Evolutionary conservation across 2,113 vertebrate genomes (phyloP).

Genomic region (Chascanopsetta lugubris): DNA sequence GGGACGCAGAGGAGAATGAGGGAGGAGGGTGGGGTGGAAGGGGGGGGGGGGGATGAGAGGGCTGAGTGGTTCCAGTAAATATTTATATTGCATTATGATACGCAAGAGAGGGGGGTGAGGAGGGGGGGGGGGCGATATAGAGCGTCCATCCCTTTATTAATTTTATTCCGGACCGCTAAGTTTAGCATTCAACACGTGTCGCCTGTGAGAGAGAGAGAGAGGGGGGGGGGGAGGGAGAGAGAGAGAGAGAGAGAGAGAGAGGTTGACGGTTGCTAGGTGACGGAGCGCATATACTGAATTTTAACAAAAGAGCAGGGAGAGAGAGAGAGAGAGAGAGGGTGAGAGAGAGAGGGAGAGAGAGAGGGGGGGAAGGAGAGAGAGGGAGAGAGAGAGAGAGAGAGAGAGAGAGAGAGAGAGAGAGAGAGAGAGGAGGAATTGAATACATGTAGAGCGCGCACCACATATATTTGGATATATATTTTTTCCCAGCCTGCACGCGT

Average conservation of each 20-base stretch:
- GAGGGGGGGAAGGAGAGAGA: constrained; percentile 68
- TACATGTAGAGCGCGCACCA: constrained; percentile 85
- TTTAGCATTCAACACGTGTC: constrained; percentile 90
- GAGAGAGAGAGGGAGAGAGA: constrained; percentile 76
- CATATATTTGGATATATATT: constrained; percentile 81
- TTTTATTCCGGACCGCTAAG: constrained; percentile 85
- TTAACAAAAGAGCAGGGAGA: constrained; percentile 86
- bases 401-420: constrained; percentile 58
- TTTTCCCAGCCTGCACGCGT: constrained; percentile 60
- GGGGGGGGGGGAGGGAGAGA: constrained; percentile 64
- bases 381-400: constrained; percentile 59
- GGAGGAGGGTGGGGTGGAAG: neutral
- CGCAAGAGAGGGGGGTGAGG: constrained; percentile 62
- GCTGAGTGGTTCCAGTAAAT: constrained; percentile 84
- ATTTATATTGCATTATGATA: constrained; percentile 86
- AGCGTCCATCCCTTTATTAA: constrained; percentile 80
- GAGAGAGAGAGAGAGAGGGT: constrained; percentile 76
- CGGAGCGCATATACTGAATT: constrained; percentile 88
- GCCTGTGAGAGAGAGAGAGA: constrained; percentile 80
- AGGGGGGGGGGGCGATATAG: constrained; percentile 51
- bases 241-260: constrained; percentile 73
- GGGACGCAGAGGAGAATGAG: constrained; percentile 38
- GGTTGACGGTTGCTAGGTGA: constrained; percentile 87
- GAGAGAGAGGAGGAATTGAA: constrained; percentile 78
- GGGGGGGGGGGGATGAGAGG: constrained; percentile 63